phyloP scores from a whole-genome alignment of 2,113 vertebrate species.

The Istiophorus platypterus region DNA sequence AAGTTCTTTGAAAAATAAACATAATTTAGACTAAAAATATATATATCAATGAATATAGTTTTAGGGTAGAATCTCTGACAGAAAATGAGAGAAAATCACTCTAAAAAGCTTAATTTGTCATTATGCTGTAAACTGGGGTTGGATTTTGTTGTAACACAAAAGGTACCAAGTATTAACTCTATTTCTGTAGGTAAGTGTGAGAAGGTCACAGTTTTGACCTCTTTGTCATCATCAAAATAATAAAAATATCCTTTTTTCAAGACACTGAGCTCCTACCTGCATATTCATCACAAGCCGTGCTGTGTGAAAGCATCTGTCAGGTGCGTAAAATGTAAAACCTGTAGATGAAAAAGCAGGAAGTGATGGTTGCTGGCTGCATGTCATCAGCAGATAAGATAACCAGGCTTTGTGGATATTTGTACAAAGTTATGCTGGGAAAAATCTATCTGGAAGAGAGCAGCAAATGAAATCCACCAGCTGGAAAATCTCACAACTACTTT shows the following conservation, averaged over 20 bases:
- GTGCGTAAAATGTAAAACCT: slow-evolving; percentile 18
- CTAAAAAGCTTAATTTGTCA: background rate
- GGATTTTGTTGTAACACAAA: background rate
- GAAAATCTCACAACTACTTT: slow-evolving; percentile 56
- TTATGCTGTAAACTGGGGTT: background rate
- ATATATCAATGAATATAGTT: background rate
- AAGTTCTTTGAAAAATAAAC: background rate
- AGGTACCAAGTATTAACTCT: background rate
- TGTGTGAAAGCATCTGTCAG: slow-evolving; percentile 21
- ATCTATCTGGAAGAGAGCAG: slow-evolving; percentile 46
- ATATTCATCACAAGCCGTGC: background rate
- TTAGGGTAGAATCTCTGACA: background rate
- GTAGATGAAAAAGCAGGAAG: slow-evolving; percentile 16
- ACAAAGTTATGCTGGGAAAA: slow-evolving; percentile 22
- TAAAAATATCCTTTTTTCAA: background rate
- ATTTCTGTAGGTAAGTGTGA: background rate
- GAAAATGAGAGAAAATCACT: background rate
- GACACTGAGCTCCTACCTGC: background rate
- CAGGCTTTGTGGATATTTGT: slow-evolving; percentile 53
- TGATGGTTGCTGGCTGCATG: slow-evolving; percentile 21
- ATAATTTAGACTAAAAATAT: background rate
- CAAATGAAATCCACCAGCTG: slow-evolving; percentile 54
- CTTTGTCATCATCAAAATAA: background rate
- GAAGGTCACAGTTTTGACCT: slow-evolving; percentile 5
- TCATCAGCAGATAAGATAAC: slow-evolving; percentile 59